These are phyloP conservation scores for Peromyscus melanophrys DNA, from an alignment of 2,797 vertebrate species.

Conservation along the genomic window DNA sequence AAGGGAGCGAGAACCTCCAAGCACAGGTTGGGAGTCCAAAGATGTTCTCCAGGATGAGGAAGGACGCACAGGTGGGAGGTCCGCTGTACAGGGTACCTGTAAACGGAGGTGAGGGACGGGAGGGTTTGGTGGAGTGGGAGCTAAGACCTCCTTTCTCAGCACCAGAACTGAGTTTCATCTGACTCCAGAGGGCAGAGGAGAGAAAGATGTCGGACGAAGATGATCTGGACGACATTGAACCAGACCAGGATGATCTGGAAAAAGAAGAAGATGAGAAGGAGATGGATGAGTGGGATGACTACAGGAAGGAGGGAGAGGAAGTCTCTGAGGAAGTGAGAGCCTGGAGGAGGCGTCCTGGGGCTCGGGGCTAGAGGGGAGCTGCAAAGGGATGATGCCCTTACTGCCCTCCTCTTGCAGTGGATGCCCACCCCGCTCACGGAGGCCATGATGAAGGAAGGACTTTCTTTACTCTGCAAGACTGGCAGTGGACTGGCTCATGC, in stretches of 20 bases:
- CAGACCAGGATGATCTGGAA: conserved; percentile 77
- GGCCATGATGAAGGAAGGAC: conserved; percentile 90
- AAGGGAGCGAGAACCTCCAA: background rate
- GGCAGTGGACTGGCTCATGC: conserved; percentile 94
- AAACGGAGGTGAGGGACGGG: background rate
- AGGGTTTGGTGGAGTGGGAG: background rate
- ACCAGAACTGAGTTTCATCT: background rate
- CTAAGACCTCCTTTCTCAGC: conserved; percentile 35
- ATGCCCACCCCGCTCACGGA: conserved; percentile 88
- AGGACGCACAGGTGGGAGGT: background rate
- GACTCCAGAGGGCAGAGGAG: background rate
- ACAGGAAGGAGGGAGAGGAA: conserved; percentile 55
- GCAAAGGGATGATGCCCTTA: background rate
- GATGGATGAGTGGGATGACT: conserved; percentile 61
- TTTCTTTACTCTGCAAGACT: conserved; percentile 94
- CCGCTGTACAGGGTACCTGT: background rate
- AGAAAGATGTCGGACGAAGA: conserved; percentile 87
- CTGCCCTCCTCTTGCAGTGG: conserved; percentile 75
- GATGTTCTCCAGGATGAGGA: background rate
- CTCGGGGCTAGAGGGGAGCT: background rate
- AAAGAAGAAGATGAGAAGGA: conserved; percentile 70
- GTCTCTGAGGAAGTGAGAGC: conserved; percentile 77
- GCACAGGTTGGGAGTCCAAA: conserved; percentile 5
- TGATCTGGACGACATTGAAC: conserved; percentile 71
- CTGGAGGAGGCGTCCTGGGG: background rate